phyloP scores from a whole-genome alignment of 2,797 vertebrate genomes.

The Pelochelys cantorii region DNA sequence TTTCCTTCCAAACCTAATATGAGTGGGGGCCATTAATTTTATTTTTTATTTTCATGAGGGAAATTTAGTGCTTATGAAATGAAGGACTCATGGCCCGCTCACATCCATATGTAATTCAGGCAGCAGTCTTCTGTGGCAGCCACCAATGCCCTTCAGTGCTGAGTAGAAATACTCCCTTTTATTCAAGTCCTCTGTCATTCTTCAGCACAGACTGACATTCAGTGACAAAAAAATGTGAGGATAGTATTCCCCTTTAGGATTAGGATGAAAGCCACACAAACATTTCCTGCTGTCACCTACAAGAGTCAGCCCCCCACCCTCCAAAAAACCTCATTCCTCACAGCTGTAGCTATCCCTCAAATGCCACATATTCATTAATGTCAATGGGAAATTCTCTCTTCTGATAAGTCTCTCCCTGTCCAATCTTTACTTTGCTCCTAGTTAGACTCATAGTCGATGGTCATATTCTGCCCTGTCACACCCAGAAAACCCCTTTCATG shows the following conservation, averaged over 20 bases:
- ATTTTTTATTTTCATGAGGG: slow-evolving; percentile 39
- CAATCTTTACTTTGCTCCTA: background rate
- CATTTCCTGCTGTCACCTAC: background rate
- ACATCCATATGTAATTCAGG: background rate
- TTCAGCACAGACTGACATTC: background rate
- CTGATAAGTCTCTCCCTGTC: background rate
- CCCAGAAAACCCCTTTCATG: background rate
- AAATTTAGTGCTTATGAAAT: slow-evolving; percentile 21
- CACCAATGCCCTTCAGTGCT: rapidly evolving
- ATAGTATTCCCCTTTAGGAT: rapidly evolving
- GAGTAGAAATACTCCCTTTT: background rate
- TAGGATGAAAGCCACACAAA: background rate
- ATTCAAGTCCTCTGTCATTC: background rate
- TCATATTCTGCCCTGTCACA: background rate
- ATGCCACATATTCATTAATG: background rate
- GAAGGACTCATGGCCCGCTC: background rate
- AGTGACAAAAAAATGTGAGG: background rate
- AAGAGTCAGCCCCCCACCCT: background rate
- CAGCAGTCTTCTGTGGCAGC: background rate
- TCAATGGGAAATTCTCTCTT: background rate
- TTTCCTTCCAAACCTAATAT: slow-evolving; percentile 48
- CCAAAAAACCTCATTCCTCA: background rate
- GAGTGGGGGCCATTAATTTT: slow-evolving; percentile 44
- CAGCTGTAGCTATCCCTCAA: background rate
- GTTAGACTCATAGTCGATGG: background rate